Evolutionary conservation across 2,113 vertebrate genomes (phyloP).

Genomic region (Hirundichthys speculiger): DNA sequence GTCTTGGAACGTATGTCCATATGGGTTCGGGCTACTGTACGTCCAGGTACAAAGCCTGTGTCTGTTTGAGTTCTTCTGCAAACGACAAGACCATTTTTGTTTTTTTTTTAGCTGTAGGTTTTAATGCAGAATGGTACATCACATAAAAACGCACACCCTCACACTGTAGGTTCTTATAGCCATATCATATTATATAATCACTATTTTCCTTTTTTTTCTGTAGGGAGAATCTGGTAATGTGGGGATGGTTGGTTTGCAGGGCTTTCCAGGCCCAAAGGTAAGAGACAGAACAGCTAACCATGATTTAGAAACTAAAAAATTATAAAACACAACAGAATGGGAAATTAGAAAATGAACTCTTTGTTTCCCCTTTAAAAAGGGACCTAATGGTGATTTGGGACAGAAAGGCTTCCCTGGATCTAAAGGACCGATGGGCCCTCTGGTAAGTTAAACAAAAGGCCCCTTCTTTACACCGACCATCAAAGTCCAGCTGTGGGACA

Average conservation of each 20-base stretch:
- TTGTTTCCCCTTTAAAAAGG: conserved; percentile 80
- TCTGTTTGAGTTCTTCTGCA: conserved; percentile 30
- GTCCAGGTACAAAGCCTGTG: conserved; percentile 29
- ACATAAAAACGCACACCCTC: too few species aligned
- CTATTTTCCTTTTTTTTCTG: conserved; percentile 46
- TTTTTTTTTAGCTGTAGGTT: conserved; percentile 77
- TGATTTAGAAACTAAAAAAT: neutral
- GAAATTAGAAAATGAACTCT: neutral
- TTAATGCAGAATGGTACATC: too few species aligned
- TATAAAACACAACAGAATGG: neutral
- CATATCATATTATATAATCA: neutral
- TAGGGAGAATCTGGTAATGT: conserved; percentile 91
- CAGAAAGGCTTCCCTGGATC: conserved; percentile 87
- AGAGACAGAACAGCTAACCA: conserved; percentile 17
- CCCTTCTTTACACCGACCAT: neutral
- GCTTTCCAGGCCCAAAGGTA: conserved; percentile 95
- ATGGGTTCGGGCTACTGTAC: conserved; percentile 24
- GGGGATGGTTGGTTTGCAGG: conserved; percentile 91
- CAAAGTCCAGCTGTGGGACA: neutral
- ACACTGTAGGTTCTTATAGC: too few species aligned
- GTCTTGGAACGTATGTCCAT: conserved; percentile 12
- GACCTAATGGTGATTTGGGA: conserved; percentile 89
- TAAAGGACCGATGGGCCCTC: conserved; percentile 88
- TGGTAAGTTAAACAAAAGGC: conserved; percentile 80
- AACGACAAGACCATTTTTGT: conserved; percentile 29